Evolutionary conservation across 1,140 invertebrate genomes (phyloP).

Genomic region (Procambarus clarkii): DNA sequence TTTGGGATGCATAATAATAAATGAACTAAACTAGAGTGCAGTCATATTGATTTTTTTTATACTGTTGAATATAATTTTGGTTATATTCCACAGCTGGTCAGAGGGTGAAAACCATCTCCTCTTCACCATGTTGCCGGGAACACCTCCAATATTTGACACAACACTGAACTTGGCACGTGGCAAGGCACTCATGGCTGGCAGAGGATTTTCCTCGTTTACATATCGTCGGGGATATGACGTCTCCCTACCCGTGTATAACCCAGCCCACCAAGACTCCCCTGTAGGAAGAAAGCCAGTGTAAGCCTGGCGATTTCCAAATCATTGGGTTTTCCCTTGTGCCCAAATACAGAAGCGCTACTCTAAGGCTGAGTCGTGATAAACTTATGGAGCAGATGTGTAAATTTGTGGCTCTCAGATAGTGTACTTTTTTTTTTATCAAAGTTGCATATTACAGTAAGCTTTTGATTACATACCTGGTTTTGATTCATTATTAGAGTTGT

Average conservation of each 20-base stretch:
- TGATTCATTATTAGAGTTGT: too few species aligned
- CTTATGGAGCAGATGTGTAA: too few species aligned
- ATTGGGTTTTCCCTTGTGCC: too few species aligned
- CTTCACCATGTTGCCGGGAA: constrained; percentile 90
- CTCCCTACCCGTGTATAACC: constrained; percentile 89
- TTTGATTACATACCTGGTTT: too few species aligned
- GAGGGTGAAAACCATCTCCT: constrained; percentile 92
- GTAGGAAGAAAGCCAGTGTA: constrained; percentile 53
- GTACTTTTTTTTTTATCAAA: too few species aligned
- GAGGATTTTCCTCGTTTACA: constrained; percentile 87
- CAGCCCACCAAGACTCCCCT: constrained; percentile 78
- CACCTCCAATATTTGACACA: constrained; percentile 77
- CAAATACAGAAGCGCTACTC: too few species aligned
- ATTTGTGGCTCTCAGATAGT: too few species aligned
- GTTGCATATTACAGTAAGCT: too few species aligned
- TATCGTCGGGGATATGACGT: constrained; percentile 90
- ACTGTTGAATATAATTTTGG: not conserved
- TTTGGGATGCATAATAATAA: too few species aligned
- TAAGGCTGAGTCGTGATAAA: too few species aligned
- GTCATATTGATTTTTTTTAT: too few species aligned
- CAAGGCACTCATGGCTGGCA: constrained; percentile 87
- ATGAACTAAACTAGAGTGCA: too few species aligned
- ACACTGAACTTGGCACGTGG: constrained; percentile 84
- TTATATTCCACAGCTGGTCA: constrained; percentile 83
- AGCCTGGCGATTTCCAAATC: not conserved